Percentiles rank a stretch among this genome's conserved stretches.
These are phyloP conservation scores for Prunella himalayana DNA, from an alignment of 2,113 vertebrate species.

Conservation along the genomic window DNA sequence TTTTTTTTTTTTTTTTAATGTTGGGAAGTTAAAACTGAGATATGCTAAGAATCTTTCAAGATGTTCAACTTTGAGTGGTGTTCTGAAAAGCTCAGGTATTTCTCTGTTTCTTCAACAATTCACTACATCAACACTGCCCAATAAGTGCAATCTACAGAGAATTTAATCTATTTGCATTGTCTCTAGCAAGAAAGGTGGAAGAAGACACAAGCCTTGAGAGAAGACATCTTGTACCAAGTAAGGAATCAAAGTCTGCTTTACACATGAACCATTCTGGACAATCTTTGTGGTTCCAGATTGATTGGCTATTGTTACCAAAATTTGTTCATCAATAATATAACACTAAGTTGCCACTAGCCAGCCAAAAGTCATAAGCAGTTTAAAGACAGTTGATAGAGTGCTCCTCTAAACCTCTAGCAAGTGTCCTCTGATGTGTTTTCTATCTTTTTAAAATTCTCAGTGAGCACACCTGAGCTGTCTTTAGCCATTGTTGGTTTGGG, in stretches of 20 bases:
- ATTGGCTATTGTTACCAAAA: not conserved
- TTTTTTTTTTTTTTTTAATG: not conserved
- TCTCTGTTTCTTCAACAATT: not conserved
- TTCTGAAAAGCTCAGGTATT: not conserved
- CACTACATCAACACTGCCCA: not conserved
- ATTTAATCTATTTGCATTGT: not conserved
- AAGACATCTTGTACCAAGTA: not conserved
- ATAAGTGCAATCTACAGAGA: not conserved
- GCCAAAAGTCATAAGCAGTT: not conserved
- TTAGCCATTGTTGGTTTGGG: not conserved
- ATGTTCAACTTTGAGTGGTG: not conserved
- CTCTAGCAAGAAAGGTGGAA: not conserved
- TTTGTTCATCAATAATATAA: not conserved
- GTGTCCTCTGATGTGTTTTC: not conserved
- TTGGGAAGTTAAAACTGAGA: not conserved
- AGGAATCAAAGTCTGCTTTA: not conserved
- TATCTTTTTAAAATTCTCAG: not conserved
- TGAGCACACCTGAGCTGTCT: not conserved
- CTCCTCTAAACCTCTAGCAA: not conserved
- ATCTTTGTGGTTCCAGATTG: not conserved
- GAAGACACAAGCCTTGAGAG: not conserved
- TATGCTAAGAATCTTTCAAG: not conserved
- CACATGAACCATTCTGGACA: not conserved
- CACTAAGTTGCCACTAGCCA: not conserved
- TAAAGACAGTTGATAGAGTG: not conserved